Evolutionary conservation across 2,113 vertebrate genomes (phyloP).

Genomic region (Gasterosteus aculeatus): DNA sequence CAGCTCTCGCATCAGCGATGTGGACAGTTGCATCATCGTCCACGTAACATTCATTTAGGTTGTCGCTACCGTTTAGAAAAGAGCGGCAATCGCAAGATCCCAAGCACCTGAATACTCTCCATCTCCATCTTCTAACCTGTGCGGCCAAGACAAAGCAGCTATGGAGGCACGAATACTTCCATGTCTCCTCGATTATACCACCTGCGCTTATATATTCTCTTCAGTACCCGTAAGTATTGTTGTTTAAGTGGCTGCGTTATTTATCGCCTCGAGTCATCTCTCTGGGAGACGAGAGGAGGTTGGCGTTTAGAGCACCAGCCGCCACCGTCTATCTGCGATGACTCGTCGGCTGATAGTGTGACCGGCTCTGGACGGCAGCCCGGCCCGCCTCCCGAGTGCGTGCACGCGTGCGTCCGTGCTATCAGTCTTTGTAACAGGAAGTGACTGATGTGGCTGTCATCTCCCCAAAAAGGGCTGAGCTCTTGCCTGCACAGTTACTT

Average conservation of each 20-base stretch:
- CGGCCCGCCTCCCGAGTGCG: slow-evolving; percentile 24
- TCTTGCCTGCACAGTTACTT: slow-evolving; percentile 18
- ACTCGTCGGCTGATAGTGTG: slow-evolving; percentile 37
- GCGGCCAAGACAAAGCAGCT: too few species aligned
- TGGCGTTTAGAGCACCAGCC: slow-evolving; percentile 28
- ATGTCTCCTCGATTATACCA: slow-evolving; percentile 11
- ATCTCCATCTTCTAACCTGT: too few species aligned
- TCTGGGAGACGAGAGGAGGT: slow-evolving; percentile 27
- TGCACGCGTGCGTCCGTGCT: not conserved
- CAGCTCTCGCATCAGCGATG: not conserved
- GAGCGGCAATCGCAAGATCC: too few species aligned
- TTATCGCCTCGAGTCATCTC: slow-evolving; percentile 39
- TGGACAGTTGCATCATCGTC: not conserved
- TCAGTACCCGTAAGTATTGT: slow-evolving; percentile 28
- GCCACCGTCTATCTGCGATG: slow-evolving; percentile 44
- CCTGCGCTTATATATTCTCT: slow-evolving; percentile 5
- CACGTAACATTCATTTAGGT: not conserved
- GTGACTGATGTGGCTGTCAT: slow-evolving; percentile 47
- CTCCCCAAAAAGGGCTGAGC: slow-evolving; percentile 17
- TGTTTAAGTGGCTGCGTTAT: slow-evolving; percentile 42
- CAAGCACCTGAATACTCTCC: too few species aligned
- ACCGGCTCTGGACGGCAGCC: slow-evolving; percentile 43
- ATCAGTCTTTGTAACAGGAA: slow-evolving; percentile 51
- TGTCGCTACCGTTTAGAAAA: too few species aligned
- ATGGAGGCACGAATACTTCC: not conserved